Evolutionary conservation across 2,797 vertebrate species (phyloP), one percentile per base, ranked within the genome.

Genomic region (Crax fasciolata): DNA sequence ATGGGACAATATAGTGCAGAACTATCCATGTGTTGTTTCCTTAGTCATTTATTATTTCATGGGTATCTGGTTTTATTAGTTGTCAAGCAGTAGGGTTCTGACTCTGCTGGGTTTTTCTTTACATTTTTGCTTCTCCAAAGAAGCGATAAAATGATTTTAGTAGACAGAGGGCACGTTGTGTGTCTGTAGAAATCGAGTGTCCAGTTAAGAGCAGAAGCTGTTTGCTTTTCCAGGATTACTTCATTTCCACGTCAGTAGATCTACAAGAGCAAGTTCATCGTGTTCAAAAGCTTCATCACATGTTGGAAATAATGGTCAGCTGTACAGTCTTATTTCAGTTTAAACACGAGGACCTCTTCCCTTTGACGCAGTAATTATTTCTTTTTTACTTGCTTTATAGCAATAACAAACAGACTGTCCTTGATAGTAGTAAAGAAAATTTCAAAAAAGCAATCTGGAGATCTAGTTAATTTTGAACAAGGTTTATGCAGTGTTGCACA

Each of bases 261-360:
- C 91, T 98, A 28, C 99, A 99, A 93, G 99, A 99, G 71, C 99
- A 99, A 96, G 98, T 99, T 39, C 93, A 98, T 79, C 98, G 98
- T 90, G 96, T 99, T 57, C 98, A 98, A 65, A 99, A 99, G 98
- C 98, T 99, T 82, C 99, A 99, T 98, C 99, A 99, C 35, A 98
- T 99, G 97, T 98, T 99, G 97, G 99, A 99, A 97, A 98, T 99
- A 62, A 79, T 99, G 63, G 97, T 98, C 96, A 99, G 97, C 96
- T 99, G 99, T 97, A 98, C 97, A 66, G 98, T 98, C 68, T 98
- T 99, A 81, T 98, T 99, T 91, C 98, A 97, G 82, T 97, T 99
- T 95, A 98, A 98, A 55, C 99, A 99, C 2, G 98, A 99, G 84
- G 98, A 98, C 20, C 99, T 99, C 87, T 99, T 99, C 96, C 98